Evolutionary conservation across 2,797 vertebrate species (phyloP).

Genomic region (Sphenopsis melanotis): DNA sequence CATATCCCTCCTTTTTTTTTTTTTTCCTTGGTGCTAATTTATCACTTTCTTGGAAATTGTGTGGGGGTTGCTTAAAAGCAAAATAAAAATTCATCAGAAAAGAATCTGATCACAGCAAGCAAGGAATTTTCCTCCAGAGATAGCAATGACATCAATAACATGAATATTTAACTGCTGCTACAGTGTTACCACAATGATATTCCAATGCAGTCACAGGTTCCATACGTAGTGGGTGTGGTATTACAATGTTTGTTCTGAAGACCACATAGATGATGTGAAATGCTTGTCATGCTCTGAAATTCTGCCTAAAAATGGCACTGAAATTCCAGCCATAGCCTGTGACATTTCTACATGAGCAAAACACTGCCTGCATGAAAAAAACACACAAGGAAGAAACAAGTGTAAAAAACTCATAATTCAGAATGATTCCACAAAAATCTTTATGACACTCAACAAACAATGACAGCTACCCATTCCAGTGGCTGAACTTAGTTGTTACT

Average conservation of each 20-base stretch:
- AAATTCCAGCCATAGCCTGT: not conserved
- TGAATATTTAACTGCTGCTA: not conserved
- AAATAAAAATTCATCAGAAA: not conserved
- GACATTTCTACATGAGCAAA: not conserved
- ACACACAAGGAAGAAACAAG: not conserved
- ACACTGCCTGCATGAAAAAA: not conserved
- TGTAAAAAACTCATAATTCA: not conserved
- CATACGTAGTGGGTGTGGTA: not conserved
- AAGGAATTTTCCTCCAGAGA: not conserved
- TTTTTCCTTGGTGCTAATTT: not conserved
- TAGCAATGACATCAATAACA: not conserved
- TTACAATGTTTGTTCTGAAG: not conserved
- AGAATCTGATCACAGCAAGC: not conserved
- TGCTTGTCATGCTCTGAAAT: not conserved
- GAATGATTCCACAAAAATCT: not conserved
- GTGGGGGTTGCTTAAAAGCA: not conserved
- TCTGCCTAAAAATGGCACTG: not conserved
- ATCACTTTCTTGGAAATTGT: not conserved
- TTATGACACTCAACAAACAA: not conserved
- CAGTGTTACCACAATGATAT: not conserved
- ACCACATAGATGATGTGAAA: not conserved
- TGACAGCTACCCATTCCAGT: not conserved
- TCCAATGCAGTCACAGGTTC: not conserved
- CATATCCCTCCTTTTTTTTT: accelerated
- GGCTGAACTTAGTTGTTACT: not conserved